These are phyloP conservation scores for Onchidella celtica DNA, from an alignment of 2,888 invertebrate genomes.

Conservation along the genomic window DNA sequence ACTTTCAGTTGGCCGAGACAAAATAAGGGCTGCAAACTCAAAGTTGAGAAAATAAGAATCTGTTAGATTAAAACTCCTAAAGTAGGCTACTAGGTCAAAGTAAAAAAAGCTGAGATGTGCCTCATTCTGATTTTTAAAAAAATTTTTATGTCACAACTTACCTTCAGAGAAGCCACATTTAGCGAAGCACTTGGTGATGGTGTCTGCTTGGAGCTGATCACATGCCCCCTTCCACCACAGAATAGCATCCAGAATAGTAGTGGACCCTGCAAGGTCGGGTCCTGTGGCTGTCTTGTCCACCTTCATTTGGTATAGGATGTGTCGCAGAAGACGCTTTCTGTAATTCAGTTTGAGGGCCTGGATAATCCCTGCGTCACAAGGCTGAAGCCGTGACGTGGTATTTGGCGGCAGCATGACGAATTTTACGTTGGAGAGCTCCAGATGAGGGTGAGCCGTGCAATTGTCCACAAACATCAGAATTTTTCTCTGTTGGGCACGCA, in stretches of 20 bases:
- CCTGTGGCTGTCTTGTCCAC: neutral
- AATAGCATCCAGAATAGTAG: neutral
- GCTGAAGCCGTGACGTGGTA: neutral
- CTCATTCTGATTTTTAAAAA: too few relatives aligned
- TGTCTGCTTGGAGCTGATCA: neutral
- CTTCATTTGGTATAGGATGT: neutral
- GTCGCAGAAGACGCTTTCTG: neutral
- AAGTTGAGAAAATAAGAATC: too few relatives aligned
- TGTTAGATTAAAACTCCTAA: too few relatives aligned
- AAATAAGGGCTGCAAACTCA: too few relatives aligned
- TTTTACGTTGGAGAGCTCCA: neutral
- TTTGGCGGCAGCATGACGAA: neutral
- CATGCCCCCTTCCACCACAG: neutral
- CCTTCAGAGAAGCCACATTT: neutral
- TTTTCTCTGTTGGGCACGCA: neutral
- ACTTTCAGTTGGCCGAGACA: too few relatives aligned
- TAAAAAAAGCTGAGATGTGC: too few relatives aligned
- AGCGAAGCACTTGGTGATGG: neutral
- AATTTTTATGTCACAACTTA: too few relatives aligned
- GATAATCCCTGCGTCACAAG: neutral
- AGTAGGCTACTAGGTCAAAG: too few relatives aligned
- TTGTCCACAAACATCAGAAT: neutral
- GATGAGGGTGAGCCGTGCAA: neutral
- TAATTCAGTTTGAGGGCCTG: neutral
- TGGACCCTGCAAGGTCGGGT: neutral